Evolutionary conservation across 1,140 invertebrate species (phyloP).

Genomic region (Drosophila sulfurigaster): DNA sequence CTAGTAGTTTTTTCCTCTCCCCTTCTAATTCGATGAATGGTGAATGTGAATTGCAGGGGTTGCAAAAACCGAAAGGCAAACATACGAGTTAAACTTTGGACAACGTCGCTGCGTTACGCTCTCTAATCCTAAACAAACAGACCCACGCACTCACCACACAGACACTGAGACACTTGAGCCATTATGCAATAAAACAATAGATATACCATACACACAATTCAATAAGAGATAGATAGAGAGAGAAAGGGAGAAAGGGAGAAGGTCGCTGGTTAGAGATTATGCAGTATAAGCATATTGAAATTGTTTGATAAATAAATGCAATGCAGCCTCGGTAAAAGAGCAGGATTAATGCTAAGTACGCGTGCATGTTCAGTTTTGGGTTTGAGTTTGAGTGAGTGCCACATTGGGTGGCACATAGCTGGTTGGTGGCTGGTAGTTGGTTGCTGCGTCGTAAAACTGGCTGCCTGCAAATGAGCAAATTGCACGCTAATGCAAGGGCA

Average conservation of each 20-base stretch:
- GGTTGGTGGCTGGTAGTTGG: neutral
- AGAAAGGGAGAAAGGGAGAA: constrained; percentile 1
- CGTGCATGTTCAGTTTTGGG: constrained; percentile 7
- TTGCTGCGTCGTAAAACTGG: constrained; percentile 35
- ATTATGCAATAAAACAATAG: constrained; percentile 81
- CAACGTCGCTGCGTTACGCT: constrained; percentile 24
- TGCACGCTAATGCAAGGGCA: constrained; percentile 79
- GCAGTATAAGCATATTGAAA: constrained; percentile 77
- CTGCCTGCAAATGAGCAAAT: constrained; percentile 81
- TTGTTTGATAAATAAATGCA: constrained; percentile 82
- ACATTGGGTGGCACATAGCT: neutral
- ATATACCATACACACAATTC: neutral
- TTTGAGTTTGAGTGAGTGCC: constrained; percentile 12
- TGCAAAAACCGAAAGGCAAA: constrained; percentile 38
- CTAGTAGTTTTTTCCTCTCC: neutral
- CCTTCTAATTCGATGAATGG: neutral
- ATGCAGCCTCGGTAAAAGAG: constrained; percentile 33
- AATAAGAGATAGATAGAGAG: constrained; percentile 1
- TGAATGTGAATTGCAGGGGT: constrained; percentile 25
- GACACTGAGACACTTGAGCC: constrained; percentile 66
- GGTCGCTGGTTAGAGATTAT: constrained; percentile 43
- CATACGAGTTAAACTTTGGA: constrained; percentile 63
- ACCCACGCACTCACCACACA: constrained; percentile 28
- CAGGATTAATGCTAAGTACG: constrained; percentile 67
- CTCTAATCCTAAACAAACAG: constrained; percentile 78